These are phyloP conservation scores for Busseola fusca DNA, from an alignment of 2,888 invertebrate species.

Conservation along the genomic window DNA sequence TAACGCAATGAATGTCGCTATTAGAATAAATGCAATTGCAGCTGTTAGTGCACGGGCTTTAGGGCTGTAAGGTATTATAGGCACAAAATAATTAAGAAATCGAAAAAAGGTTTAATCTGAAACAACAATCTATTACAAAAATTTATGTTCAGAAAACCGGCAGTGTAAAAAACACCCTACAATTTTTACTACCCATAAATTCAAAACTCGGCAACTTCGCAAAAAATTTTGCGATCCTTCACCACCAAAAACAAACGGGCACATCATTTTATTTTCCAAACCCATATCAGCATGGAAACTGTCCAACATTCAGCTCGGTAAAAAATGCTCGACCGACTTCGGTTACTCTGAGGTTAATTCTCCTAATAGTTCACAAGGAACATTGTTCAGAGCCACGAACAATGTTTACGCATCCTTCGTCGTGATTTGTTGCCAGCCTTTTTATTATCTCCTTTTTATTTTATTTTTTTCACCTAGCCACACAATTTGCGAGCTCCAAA, in stretches of 20 bases:
- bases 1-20: too few species aligned
- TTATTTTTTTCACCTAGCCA: conserved; percentile 57
- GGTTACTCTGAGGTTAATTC: conserved; percentile 56
- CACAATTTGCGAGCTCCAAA: conserved; percentile 57
- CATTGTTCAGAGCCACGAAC: conserved; percentile 62
- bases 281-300: conserved; percentile 49
- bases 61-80: too few species aligned
- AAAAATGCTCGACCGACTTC: conserved; percentile 41
- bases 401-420: conserved; percentile 74
- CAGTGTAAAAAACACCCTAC: neutral
- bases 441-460: conserved; percentile 71
- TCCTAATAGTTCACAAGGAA: conserved; percentile 64
- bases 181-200: conserved; percentile 37
- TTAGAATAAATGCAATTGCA: too few species aligned
- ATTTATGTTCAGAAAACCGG: neutral
- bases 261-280: conserved; percentile 42
- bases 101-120: neutral
- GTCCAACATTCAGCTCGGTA: conserved; percentile 38
- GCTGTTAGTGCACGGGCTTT: too few species aligned
- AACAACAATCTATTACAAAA: conserved; percentile 8
- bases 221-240: conserved; percentile 6
- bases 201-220: conserved; percentile 32
- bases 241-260: conserved; percentile 31
- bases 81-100: neutral
- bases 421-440: conserved; percentile 74